These are phyloP conservation scores for Portunus trituberculatus DNA, from an alignment of 1,140 invertebrate species.

Conservation along the genomic window DNA sequence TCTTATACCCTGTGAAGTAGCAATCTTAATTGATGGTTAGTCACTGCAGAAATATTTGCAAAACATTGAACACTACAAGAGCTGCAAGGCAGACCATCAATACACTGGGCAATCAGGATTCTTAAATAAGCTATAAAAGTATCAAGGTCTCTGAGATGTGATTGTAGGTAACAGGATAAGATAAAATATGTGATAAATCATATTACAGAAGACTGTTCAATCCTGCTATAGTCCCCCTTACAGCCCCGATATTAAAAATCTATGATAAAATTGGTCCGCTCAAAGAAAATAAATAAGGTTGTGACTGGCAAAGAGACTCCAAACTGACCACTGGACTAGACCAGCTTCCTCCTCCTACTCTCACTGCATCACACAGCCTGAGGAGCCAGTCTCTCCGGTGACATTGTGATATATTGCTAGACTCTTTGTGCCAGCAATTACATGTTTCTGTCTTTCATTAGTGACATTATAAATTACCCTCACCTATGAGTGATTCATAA, in stretches of 20 bases:
- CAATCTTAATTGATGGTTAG: neutral
- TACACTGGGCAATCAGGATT: constrained; percentile 63
- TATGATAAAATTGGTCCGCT: constrained; percentile 76
- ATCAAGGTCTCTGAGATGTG: constrained; percentile 42
- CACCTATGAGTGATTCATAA: constrained; percentile 13
- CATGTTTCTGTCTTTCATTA: constrained; percentile 23
- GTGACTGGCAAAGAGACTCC: constrained; percentile 49
- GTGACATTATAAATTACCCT: constrained; percentile 22
- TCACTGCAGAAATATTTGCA: constrained; percentile 63
- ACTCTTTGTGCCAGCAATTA: constrained; percentile 22
- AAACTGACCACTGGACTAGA: constrained; percentile 22
- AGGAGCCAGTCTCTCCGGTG: neutral
- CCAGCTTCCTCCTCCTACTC: neutral
- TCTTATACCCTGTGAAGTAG: neutral
- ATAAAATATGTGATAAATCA: neutral
- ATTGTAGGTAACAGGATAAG: constrained; percentile 19
- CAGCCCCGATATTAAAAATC: constrained; percentile 69
- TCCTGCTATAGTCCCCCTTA: constrained; percentile 68
- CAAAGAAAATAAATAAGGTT: constrained; percentile 73
- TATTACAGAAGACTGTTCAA: constrained; percentile 36
- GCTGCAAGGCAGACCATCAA: constrained; percentile 64
- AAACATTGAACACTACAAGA: constrained; percentile 60
- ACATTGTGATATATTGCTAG: neutral
- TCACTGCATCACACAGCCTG: neutral
- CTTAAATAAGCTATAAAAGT: constrained; percentile 67